Evolutionary conservation across 2,113 vertebrate species (phyloP).

Genomic region (Tichodroma muraria): DNA sequence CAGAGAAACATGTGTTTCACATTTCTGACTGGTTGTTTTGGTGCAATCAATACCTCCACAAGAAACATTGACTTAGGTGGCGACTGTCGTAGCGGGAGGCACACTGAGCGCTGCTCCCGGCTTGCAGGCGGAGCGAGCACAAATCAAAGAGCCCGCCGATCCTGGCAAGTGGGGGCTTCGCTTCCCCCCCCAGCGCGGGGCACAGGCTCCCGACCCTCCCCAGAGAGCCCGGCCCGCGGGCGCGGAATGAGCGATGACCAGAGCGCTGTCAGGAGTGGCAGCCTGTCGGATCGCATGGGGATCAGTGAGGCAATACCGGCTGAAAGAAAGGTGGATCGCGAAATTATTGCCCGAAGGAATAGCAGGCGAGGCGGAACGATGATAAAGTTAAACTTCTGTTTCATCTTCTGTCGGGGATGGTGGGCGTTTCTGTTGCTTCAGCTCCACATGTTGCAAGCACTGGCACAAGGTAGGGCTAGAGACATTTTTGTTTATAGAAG

Average conservation of each 20-base stretch:
- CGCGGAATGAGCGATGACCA: slow-evolving; percentile 30
- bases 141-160: neutral
- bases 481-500: slow-evolving; percentile 43
- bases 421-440: slow-evolving; percentile 80
- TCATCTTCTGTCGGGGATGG: slow-evolving; percentile 69
- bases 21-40: slow-evolving; percentile 61
- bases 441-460: slow-evolving; percentile 79
- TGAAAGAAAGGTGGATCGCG: slow-evolving; percentile 8
- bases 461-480: slow-evolving; percentile 80
- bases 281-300: neutral
- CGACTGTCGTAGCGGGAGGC: slow-evolving; percentile 14
- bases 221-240: slow-evolving; percentile 16
- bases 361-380: slow-evolving; percentile 55
- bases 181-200: neutral
- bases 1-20: slow-evolving; percentile 63
- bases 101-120: neutral
- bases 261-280: neutral
- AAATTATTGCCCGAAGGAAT: slow-evolving; percentile 46
- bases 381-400: slow-evolving; percentile 75
- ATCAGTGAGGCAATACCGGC: neutral
- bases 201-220: neutral
- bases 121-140: slow-evolving; percentile 9
- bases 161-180: neutral
- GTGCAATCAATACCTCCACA: slow-evolving; percentile 50
- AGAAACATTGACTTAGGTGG: slow-evolving; percentile 48